A percentile compares a stretch with the other conserved stretches of the same genome.
These are phyloP conservation scores for Puffinus mauretanicus DNA, from an alignment of 2,113 vertebrate species.

Conservation along the genomic window DNA sequence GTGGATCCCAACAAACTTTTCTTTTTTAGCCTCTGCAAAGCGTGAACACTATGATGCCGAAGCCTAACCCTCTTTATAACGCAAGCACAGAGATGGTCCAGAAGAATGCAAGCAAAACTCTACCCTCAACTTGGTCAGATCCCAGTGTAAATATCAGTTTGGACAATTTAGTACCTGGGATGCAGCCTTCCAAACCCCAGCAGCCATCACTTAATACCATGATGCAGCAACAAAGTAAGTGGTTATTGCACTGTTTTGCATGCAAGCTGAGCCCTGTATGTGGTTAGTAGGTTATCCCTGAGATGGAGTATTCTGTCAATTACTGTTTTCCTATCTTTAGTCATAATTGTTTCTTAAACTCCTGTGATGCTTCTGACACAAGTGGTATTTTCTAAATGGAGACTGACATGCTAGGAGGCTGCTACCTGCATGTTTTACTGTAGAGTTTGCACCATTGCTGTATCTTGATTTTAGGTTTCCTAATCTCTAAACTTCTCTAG, in stretches of 20 bases:
- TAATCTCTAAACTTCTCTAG: neutral
- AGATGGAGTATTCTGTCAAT: neutral
- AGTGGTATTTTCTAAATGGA: neutral
- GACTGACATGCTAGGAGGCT: neutral
- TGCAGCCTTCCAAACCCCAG: slow-evolving; percentile 87
- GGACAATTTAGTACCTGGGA: slow-evolving; percentile 92
- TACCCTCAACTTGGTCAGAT: slow-evolving; percentile 96
- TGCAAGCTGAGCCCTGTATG: neutral
- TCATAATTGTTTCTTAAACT: neutral
- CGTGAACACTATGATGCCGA: slow-evolving; percentile 79
- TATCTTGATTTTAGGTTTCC: neutral
- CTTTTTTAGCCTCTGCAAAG: slow-evolving; percentile 82
- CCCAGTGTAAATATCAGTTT: slow-evolving; percentile 95
- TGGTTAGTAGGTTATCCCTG: neutral
- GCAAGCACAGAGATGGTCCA: slow-evolving; percentile 83
- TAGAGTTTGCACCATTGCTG: neutral
- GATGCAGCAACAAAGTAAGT: slow-evolving; percentile 94
- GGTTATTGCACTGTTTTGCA: neutral
- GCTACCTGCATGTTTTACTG: neutral
- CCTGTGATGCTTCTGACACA: neutral
- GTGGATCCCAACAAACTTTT: slow-evolving; percentile 3
- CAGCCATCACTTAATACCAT: slow-evolving; percentile 93
- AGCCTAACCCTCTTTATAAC: slow-evolving; percentile 76
- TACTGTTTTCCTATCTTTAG: neutral
- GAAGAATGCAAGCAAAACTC: slow-evolving; percentile 82